phyloP scores from a whole-genome alignment of 2,888 invertebrate species.

The Phania funesta region DNA sequence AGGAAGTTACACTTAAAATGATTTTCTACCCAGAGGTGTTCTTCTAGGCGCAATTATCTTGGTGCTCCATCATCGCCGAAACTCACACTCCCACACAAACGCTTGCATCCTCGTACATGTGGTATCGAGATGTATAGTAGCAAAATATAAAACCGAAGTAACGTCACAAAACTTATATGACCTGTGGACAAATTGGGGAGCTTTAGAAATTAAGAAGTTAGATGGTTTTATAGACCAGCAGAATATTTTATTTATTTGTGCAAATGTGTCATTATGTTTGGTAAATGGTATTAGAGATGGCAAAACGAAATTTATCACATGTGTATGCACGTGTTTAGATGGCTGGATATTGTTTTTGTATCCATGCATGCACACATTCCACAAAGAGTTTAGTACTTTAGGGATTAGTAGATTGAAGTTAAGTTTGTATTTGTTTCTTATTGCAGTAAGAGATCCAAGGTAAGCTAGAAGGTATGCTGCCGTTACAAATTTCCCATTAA shows the following conservation, averaged over 20 bases:
- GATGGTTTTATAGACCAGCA: constrained; percentile 64
- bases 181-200: constrained; percentile 69
- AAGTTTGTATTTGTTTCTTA: constrained; percentile 23
- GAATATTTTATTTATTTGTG: no score
- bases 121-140: constrained; percentile 25
- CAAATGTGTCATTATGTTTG: constrained; percentile 28
- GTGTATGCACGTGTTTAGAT: constrained; percentile 21
- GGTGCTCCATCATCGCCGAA: constrained; percentile 47
- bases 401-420: constrained; percentile 63
- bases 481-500: constrained; percentile 77
- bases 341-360: constrained; percentile 10
- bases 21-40: constrained; percentile 72
- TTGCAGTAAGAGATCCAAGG: constrained; percentile 54
- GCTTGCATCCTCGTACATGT: not conserved
- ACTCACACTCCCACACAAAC: not conserved
- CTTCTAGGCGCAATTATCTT: constrained; percentile 78
- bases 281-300: constrained; percentile 40
- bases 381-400: constrained; percentile 64
- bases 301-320: constrained; percentile 25
- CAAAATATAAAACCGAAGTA: constrained; percentile 62
- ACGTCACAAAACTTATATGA: constrained; percentile 64
- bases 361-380: no score
- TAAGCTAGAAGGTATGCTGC: constrained; percentile 69
- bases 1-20: constrained; percentile 71
- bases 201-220: constrained; percentile 62